Base-by-base conservation (phyloP, 1,140 invertebrate species). In the Reticulitermes speratus region DNA sequence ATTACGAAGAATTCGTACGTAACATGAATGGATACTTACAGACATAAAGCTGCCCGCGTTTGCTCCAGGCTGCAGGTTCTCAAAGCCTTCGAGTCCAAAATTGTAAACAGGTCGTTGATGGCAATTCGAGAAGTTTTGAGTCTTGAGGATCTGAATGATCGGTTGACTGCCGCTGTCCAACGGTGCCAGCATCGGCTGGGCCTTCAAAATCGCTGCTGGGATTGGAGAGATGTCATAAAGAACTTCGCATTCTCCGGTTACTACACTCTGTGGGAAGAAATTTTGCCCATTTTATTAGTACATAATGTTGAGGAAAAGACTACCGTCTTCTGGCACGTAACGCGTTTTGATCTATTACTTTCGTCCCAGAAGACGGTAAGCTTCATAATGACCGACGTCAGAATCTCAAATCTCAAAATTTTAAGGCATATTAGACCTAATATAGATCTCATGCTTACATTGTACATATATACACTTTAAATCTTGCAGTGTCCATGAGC, bases 171-270 rank as follows among this genome's bases (percentile, higher is more conserved):
- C 92, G 6, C 94, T 91, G 23, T 90, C 89, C 44, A 92, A 90
- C 7, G 94, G 93, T 5, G 90, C 91, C 48, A 94, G 90, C 88
- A 93, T 90, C 12, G 92, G 92, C 84, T 91, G 88, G 30, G 85
- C 82, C 83, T 90, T 87, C 5, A 92, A 23, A 88, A 92, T 89
- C 86, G 93, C 92, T 38, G 93, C 89, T 12, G 93, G 90, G 48
- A 95, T 89, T 2, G 92, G 93, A 25, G 91, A 91, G 16, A 96
- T 92, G 45, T 95, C 93, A 90, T 96, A 96, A 0, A 93, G 86
- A 19, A 94, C 94, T 89, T 95, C 94, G 88, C 94, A 95, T 89
- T 93, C 92, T 84, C 95, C 95, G 87, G 92, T 93, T 44, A 96
- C 92, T 12, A 94, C 93, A 87, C 94, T 92, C 90, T 87, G 52